A percentile compares a stretch with the other conserved stretches of the same genome.
These are phyloP conservation scores for Leptopterna dolabrata DNA, from an alignment of 2,888 invertebrate genomes.

Conservation along the genomic window DNA sequence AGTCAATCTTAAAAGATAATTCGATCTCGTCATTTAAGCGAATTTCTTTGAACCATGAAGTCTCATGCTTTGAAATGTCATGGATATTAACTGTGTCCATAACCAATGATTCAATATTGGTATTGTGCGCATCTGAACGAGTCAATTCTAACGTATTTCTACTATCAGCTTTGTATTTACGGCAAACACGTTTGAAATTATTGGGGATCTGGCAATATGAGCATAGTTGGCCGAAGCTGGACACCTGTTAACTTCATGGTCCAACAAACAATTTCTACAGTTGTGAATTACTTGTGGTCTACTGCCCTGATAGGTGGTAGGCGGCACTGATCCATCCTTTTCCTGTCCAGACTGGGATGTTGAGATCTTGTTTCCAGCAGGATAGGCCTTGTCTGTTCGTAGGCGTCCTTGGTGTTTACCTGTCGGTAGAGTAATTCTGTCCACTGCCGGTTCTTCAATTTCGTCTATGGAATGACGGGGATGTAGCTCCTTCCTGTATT, in stretches of 20 bases:
- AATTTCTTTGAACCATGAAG: background rate
- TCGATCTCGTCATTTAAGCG: background rate
- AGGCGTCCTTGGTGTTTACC: background rate
- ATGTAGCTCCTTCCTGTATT: background rate
- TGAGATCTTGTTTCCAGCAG: too few species aligned
- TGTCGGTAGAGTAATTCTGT: background rate
- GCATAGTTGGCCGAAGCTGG: background rate
- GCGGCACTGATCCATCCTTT: background rate
- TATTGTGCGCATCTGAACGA: background rate
- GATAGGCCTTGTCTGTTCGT: background rate
- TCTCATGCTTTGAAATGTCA: background rate
- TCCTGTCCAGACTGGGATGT: too few species aligned
- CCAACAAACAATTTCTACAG: background rate
- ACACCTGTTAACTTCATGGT: background rate
- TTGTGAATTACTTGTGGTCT: background rate
- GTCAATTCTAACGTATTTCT: background rate
- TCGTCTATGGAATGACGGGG: background rate
- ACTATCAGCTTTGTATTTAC: constrained; percentile 4
- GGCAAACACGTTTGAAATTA: background rate
- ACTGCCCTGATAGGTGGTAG: background rate
- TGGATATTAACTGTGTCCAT: background rate
- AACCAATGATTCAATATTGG: background rate
- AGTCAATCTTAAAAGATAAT: background rate
- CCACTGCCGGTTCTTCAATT: background rate
- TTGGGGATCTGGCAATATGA: background rate